Evolutionary conservation across 2,113 vertebrate species (phyloP), one percentile per base, ranked within the genome.

Genomic region (Australoheros scitulus): DNA sequence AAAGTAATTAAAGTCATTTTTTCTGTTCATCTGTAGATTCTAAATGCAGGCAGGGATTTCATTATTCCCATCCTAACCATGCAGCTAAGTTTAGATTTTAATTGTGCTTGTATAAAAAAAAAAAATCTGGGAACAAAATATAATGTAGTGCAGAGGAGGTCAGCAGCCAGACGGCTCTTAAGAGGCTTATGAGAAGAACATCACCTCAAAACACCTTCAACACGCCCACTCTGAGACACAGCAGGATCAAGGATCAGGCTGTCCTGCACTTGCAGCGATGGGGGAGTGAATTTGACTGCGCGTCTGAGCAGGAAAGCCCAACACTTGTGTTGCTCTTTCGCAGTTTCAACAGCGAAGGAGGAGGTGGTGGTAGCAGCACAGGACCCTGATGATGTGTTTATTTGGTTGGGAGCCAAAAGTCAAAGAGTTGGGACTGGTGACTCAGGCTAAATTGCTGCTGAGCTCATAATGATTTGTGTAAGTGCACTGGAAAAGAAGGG

Each of bases 121-220:
- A 41, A 2, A 20, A 65, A 8, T 11, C 43, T 77, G 56, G 32
- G 61, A 79, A 65, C 26, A 7, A 84, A 81, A 82, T 34, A 36
- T 29, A 80, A 83, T 20, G 29, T 18, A 13, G 56, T 29, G 43
- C 43, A 76, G 90, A 76, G 7, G 76, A 86, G 82, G 79, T 88
- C 88, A 92, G 50, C 61, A 79, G 81, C 70, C 88, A 90, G 84
- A 88, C 83, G 3, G 65, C 58, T 32, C 80, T 80, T 83, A 87
- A 91, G 88, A 92, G 55, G 91, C 84, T 93, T 90, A 92, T 32
- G 24, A 77, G 79, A 79, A 76, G 38, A 89, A 90, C 79, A 80
- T 81, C 77, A 61, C 65, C 82, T 72, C 63, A 80, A 79, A 86
- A 84, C 77, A 92, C 90, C 90, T 90, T 84, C 57, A 60, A 52